Base-by-base conservation (phyloP, 2,113 vertebrate species). In the Hypocryptadius cinnamomeus region DNA sequence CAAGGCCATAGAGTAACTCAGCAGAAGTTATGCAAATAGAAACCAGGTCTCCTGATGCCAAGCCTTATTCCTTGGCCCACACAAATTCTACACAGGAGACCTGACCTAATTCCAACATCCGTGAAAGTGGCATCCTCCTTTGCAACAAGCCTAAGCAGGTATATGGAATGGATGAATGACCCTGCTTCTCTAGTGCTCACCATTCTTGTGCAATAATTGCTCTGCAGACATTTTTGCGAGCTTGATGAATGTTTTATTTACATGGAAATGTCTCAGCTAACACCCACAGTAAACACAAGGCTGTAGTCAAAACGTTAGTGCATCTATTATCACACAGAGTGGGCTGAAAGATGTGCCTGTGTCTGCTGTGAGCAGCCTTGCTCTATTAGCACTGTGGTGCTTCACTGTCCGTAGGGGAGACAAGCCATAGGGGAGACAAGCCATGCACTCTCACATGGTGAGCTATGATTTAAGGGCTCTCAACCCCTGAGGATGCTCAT, bases 221-320 rank as follows among this genome's bases (percentile, higher is more conserved):
- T 94, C 77, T 47, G 60, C 80, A 93, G 91, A 90, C 77, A 4
- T 80, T 92, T 96, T 77, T 84, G 70, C 77, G 83, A 94, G 80
- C 64, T 82, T 89, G 86, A 94, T 91, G 83, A 96, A 95, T 89
- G 74, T 87, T 95, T 93, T 96, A 85, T 95, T 96, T 96, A 95
- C 84, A 92, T 89, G 92, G 90, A 92, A 96, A 95, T 76, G 60
- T 97, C 95, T 96, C 64, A 8, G 92, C 88, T 94, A 92, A 94
- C 92, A 74, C 93, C 94, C 94, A 96, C 96, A 93, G 61, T 92
- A 95, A 96, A 95, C 86, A 95, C 18, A 17, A 95, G 84, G 78
- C 69, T 48, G 87, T 89, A 97, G 95, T 94, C 96, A 95, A 92
- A 95, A 95, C 50, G 56, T 92, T 90, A 63, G 83, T 90, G 92